Base-by-base conservation (phyloP, 2,888 invertebrate species). In the Bellardia pandia region DNA sequence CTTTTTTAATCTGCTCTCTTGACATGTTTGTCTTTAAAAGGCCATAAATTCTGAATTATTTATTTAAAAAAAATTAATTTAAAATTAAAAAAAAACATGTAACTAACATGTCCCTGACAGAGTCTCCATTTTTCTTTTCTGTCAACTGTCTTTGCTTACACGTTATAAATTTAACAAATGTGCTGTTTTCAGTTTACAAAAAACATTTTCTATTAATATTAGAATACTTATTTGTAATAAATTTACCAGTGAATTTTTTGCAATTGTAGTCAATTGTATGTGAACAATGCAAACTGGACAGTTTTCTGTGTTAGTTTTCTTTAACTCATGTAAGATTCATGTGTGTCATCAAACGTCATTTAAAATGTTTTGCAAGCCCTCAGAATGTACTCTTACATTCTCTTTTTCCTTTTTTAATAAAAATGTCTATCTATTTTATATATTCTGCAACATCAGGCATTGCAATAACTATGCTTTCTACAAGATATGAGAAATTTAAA, bases 401-500 rank as follows among this genome's bases (percentile, higher is more conserved):
- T 64, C 1, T 62, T 5, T 56, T 56, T 78, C 33, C 33, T 62
- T 62, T 72, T 72, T 30, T 16, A 64, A 72, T 78, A 69, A 71
- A 69, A 78, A 72, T 40, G 4, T 56, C 40, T 72, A 42, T 56
- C 13, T 45, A 23, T 53, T 56, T 14, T n/a, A 53, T 5, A 53
- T 14, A 60, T 69, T 78, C 30, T 77, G 53, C 76, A 77, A 42
- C 66, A 77, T 60, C 60, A 58, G 71, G 53, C 71, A 53, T 16
- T 71, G 58, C 16, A 71, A 71, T 37, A 71, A 16, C 42, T 23
- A 14, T 2, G 13, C 4, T 45, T 13, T 1, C 7, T 64, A 64
- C 2, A 9, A 45, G 51, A 23, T 13, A 23, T 23, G 13, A 56
- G 23, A 37, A 62, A 37, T n/a, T 62, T 14, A 14, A 60, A 62